Evolutionary conservation across 2,888 invertebrate genomes (phyloP).

Genomic region (Drosophila niveifrons): DNA sequence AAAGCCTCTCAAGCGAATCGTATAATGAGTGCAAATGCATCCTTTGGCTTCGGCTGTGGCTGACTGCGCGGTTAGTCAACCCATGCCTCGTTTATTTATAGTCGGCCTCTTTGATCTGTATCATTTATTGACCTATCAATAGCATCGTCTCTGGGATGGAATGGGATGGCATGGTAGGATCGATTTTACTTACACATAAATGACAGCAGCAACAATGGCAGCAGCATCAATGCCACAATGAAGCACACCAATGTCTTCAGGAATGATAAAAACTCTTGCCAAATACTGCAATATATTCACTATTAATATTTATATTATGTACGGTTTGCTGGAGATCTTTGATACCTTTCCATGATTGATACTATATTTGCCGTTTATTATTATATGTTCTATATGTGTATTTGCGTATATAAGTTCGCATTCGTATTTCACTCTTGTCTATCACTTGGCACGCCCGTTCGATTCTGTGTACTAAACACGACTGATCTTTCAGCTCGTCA

Average conservation of each 20-base stretch:
- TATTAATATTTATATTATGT: slow-evolving; percentile 1
- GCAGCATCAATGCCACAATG: slow-evolving; percentile 77
- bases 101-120: slow-evolving; percentile 59
- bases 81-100: slow-evolving; percentile 69
- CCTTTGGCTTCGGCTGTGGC: slow-evolving; percentile 45
- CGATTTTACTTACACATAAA: slow-evolving; percentile 83
- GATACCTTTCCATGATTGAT: slow-evolving; percentile 54
- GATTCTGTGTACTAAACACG: slow-evolving; percentile 46
- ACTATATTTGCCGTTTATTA: slow-evolving; percentile 14
- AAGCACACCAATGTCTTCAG: slow-evolving; percentile 83
- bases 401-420: slow-evolving; percentile 9
- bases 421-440: slow-evolving; percentile 31
- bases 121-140: slow-evolving; percentile 34
- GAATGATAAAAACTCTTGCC: slow-evolving; percentile 80
- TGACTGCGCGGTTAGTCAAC: slow-evolving; percentile 68
- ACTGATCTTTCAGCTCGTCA: slow-evolving; percentile 57
- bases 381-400: slow-evolving; percentile 19
- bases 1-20: slow-evolving; percentile 25
- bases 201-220: slow-evolving; percentile 81
- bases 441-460: slow-evolving; percentile 52
- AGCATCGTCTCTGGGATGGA: slow-evolving; percentile 31
- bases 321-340: background rate
- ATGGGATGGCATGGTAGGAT: slow-evolving; percentile 7
- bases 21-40: slow-evolving; percentile 40
- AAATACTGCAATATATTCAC: slow-evolving; percentile 68